Conservation (phyloP, 2,888 invertebrate genomes). For the Meiosimyza decipiens region DNA sequence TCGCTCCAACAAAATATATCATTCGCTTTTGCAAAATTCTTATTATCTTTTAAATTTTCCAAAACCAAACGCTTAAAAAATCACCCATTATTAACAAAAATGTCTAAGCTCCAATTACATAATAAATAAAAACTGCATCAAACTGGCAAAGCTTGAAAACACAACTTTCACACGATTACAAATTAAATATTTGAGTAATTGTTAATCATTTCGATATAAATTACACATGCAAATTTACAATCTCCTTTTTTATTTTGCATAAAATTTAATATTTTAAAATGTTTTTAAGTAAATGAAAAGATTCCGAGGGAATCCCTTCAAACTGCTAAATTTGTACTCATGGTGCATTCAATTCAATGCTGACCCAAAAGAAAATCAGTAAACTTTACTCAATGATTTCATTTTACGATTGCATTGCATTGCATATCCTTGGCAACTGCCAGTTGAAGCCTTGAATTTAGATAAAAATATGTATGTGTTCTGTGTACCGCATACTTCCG, state of each 20-base stretch:
- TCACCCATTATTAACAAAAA: no score
- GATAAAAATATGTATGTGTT: not conserved
- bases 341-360: conserved; percentile 9
- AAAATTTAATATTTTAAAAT: conserved; percentile 7
- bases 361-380: conserved; percentile 27
- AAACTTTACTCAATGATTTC: conserved; percentile 26
- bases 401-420: not conserved
- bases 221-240: not conserved
- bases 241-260: not conserved
- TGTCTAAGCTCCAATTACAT: no score
- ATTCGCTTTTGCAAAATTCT: no score
- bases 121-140: no score
- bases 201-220: not conserved
- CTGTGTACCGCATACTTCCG: conserved; percentile 4
- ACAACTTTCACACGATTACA: no score
- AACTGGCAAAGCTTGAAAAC: no score
- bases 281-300: not conserved
- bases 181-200: not conserved
- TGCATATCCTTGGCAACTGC: not conserved
- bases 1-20: no score
- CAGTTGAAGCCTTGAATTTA: not conserved
- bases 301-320: no score
- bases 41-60: no score
- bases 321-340: no score
- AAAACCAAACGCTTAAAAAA: no score